A percentile compares a stretch with the other conserved stretches of the same genome.
Conservation (phyloP, 2,888 invertebrate species). For the Caenorhabditis sp. region DNA sequence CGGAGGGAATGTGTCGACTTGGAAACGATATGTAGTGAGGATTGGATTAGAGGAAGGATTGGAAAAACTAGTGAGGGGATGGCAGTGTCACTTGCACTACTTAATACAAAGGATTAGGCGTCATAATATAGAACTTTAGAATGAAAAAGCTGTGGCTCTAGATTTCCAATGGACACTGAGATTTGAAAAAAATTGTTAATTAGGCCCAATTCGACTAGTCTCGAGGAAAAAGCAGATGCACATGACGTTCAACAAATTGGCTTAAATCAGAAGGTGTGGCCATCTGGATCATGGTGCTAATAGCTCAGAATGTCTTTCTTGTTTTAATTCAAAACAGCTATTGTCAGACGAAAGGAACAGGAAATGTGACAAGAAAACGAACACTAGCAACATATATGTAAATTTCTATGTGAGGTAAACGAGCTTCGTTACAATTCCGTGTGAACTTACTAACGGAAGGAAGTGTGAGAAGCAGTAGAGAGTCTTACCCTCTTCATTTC, state of each 20-base stretch:
- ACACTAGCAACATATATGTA: conserved; percentile 13
- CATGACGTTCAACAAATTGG: conserved; percentile 41
- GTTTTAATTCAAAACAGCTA: neutral
- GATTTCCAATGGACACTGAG: too few relatives aligned
- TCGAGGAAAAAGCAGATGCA: conserved; percentile 28
- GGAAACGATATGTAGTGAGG: conserved; percentile 31
- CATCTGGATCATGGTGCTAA: conserved; percentile 52
- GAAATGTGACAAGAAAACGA: conserved; percentile 8
- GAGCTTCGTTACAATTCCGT: conserved; percentile 62
- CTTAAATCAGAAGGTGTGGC: conserved; percentile 57
- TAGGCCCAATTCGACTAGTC: neutral
- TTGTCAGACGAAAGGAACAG: neutral
- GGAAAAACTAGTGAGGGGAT: neutral
- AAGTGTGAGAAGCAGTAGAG: conserved; percentile 6
- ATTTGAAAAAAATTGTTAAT: conserved; percentile 1
- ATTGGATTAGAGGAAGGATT: neutral
- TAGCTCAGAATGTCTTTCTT: conserved; percentile 1
- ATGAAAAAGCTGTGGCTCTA: too few relatives aligned
- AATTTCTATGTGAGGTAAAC: conserved; percentile 46
- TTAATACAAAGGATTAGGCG: conserved; percentile 9
- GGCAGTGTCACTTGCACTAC: conserved; percentile 44
- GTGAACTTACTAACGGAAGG: conserved; percentile 44
- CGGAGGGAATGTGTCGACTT: conserved; percentile 32
- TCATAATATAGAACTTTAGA: neutral
- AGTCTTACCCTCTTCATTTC: conserved; percentile 29